These are phyloP conservation scores for Eupithecia pulchellata DNA, from an alignment of 2,888 invertebrate genomes.

Conservation along the genomic window DNA sequence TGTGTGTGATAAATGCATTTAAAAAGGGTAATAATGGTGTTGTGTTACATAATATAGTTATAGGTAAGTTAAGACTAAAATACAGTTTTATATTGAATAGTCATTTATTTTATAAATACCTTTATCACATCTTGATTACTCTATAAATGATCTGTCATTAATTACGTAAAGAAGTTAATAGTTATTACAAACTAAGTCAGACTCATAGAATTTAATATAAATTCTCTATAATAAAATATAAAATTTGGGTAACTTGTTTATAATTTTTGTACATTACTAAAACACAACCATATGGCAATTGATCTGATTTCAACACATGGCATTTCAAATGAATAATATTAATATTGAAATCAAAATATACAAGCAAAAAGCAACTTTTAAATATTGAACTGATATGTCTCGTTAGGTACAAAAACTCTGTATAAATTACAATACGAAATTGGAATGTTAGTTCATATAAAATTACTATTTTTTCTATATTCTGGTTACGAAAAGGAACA, in stretches of 20 bases:
- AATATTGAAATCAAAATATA: conserved; percentile 10
- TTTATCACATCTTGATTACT: conserved; percentile 80
- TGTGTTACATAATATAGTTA: background rate
- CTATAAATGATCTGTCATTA: conserved; percentile 71
- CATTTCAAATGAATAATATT: conserved; percentile 61
- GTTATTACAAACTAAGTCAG: conserved; percentile 70
- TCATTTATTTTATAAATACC: conserved; percentile 72
- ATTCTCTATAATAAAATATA: conserved; percentile 70
- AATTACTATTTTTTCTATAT: conserved; percentile 41
- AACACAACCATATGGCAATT: conserved; percentile 83
- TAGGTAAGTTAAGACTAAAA: conserved; percentile 25
- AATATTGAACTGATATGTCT: conserved; percentile 21
- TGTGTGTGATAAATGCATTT: conserved; percentile 27
- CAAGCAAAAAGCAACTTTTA: conserved; percentile 4
- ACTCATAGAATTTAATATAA: conserved; percentile 83
- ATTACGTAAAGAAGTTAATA: conserved; percentile 68
- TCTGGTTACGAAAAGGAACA: conserved; percentile 63
- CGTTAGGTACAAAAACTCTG: conserved; percentile 24
- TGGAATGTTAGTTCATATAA: conserved; percentile 68
- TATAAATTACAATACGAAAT: too few relatives aligned
- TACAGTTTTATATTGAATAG: conserved; percentile 45
- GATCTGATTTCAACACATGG: conserved; percentile 68
- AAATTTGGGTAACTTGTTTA: conserved; percentile 79
- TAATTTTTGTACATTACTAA: conserved; percentile 79
- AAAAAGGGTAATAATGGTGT: conserved; percentile 2